Conservation (phyloP, 1,140 invertebrate genomes). For the Drosophila kurseongensis region DNA sequence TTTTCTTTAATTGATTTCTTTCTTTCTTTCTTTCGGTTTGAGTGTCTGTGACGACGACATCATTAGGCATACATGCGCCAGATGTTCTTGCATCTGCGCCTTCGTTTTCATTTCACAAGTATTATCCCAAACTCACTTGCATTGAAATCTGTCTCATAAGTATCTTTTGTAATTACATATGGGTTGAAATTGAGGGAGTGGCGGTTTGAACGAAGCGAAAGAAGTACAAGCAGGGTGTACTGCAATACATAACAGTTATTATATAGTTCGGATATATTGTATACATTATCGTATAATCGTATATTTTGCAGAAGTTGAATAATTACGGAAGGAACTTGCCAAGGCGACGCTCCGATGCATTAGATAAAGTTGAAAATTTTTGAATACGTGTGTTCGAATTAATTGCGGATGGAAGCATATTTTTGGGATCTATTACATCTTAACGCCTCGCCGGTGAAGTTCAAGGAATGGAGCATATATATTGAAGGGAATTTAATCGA, state of each 20-base stretch:
- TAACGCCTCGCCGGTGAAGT: conserved; percentile 31
- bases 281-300: conserved; percentile 28
- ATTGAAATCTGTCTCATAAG: conserved; percentile 85
- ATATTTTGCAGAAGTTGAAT: conserved; percentile 29
- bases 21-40: conserved; percentile 31
- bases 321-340: conserved; percentile 51
- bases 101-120: conserved; percentile 74
- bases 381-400: conserved; percentile 6
- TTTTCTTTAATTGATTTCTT: conserved; percentile 44
- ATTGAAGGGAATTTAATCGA: conserved; percentile 57
- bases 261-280: conserved; percentile 46
- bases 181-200: conserved; percentile 53
- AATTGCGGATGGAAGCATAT: neutral
- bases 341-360: conserved; percentile 10
- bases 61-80: conserved; percentile 30
- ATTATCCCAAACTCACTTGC: conserved; percentile 84
- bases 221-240: conserved; percentile 62
- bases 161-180: conserved; percentile 84
- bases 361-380: conserved; percentile 26
- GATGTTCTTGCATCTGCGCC: conserved; percentile 39
- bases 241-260: conserved; percentile 52
- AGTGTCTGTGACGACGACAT: conserved; percentile 44
- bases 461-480: conserved; percentile 31
- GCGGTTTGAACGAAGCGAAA: conserved; percentile 57
- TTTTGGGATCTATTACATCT: conserved; percentile 43